These are phyloP conservation scores for Cercocebus atys DNA, from an alignment of 2,113 vertebrate genomes.

Conservation along the genomic window DNA sequence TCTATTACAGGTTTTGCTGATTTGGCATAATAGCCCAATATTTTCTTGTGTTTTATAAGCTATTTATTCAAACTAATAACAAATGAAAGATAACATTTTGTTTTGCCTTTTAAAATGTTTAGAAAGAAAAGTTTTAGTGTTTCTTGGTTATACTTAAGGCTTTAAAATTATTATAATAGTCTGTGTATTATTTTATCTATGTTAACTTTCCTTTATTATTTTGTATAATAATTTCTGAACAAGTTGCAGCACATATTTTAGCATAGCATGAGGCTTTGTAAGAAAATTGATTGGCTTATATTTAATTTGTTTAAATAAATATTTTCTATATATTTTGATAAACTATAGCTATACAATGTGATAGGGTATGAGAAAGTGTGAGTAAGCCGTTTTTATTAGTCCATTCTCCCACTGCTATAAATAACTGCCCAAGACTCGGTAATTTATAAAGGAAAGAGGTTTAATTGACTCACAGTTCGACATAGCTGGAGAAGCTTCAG, in stretches of 20 bases:
- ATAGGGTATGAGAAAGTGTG: background rate
- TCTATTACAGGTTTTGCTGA: background rate
- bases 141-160: background rate
- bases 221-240: background rate
- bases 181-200: background rate
- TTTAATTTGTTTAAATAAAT: background rate
- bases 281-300: background rate
- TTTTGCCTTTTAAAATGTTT: background rate
- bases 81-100: background rate
- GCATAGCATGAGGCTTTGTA: background rate
- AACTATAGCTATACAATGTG: background rate
- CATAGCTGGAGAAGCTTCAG: too few relatives aligned
- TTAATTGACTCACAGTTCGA: too few relatives aligned
- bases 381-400: background rate
- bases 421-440: too few relatives aligned
- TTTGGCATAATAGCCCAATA: background rate
- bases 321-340: background rate
- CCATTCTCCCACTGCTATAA: too few relatives aligned
- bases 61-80: background rate
- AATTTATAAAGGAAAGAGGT: too few relatives aligned
- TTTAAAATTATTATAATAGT: background rate
- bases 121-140: background rate
- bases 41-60: background rate
- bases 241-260: background rate
- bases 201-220: background rate